Base-by-base conservation (phyloP, 2,888 invertebrate genomes). In the Pseudococcus jackbeardsleyi region DNA sequence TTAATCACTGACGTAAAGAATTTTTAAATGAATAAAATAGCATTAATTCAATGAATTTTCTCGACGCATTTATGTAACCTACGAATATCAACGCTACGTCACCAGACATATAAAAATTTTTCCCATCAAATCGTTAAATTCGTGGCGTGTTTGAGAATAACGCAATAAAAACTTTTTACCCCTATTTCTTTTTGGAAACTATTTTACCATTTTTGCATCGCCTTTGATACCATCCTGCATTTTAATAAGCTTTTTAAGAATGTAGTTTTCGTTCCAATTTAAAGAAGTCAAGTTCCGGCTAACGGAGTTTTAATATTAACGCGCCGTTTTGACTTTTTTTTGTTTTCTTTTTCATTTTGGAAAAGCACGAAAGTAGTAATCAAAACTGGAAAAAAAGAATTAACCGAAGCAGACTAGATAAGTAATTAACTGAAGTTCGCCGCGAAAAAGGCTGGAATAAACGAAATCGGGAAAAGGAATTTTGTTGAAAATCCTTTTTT, bases 381-480 rank as follows among this genome's bases (percentile, higher is more conserved):
- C 50, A 84, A 50, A 19, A 84, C 17, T 48, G 50, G 0, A 22
- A 22, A 84, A 22, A 33, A 39, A 39, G 48, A 84, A 46, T 19
- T 12, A 84, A 82, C 48, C 26, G 26, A 26, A 84, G 84, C 26
- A 84, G 48, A 33, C 26, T 84, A 50, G 50, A 50, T 50, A 84
- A 84, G 84, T 84, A 84, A 84, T 84, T 84, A 84, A 84, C 22
- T 84, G 54, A 84, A 84, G 26, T 84, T 84, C 26, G 17, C 26
- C 82, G 46, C 50, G 26, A 54, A 84, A 84, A 84, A 19, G 26
- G 22, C 48, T 12, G 26, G n/a, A 84, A 50, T 22, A 54, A 72
- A 72, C 17, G 72, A 72, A 50, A 48, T 26, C 54, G 48, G 26
- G 12, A 84, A 84, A 50, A 19, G n/a, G n/a, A 84, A 46, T 46